Base-by-base conservation (phyloP, 64 coral and sea anemone genomes). In the Montipora efflorescens region DNA sequence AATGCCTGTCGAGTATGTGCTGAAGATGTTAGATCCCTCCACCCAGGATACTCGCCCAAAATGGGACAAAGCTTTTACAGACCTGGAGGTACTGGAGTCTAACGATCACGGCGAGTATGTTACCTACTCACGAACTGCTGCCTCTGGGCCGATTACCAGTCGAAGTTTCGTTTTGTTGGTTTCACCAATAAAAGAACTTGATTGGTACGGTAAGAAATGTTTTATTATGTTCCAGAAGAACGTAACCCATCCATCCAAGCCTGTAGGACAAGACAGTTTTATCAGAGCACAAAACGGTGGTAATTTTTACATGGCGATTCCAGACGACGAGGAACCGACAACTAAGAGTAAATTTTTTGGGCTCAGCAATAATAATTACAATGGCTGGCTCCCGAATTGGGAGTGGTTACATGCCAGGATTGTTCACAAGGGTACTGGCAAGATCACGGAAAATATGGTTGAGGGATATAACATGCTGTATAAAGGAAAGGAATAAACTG, bases 241-340 rank as follows among this genome's bases (percentile, higher is more conserved):
- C 57, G 75, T 83, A 67, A 49, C 15, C 4, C 91, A 93, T 16
- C 83, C 91, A 0, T 71, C 83, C 21, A 87, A 87, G 4, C 91
- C 91, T 7, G 75, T 79, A 14, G 75, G 13, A 47, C 69, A 5
- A 5, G 78, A 93, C n/a, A 48, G 49, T 2, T 11, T 44, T 19
- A 59, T 93, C 14, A 84, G 91, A 87, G 83, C 75, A 8, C 47
- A 79, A 5, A 87, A 88, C 79, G 91, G 91, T 21, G 87, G 58
- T 7, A 86, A 93, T 48, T 93, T 93, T 70, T 50, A 50, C 53
- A 78, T 79, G 48, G 79, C 87, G 3, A 88, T 68, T 19, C 22
- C 47, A 23, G 79, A 79, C 18, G 59, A 79, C 10, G 36, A 47
- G 15, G 53, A 93, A 19, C 91, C 83, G 3, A 71, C 28, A 0